Conservation (phyloP, 2,113 vertebrate species). For the Lasiurus cinereus region DNA sequence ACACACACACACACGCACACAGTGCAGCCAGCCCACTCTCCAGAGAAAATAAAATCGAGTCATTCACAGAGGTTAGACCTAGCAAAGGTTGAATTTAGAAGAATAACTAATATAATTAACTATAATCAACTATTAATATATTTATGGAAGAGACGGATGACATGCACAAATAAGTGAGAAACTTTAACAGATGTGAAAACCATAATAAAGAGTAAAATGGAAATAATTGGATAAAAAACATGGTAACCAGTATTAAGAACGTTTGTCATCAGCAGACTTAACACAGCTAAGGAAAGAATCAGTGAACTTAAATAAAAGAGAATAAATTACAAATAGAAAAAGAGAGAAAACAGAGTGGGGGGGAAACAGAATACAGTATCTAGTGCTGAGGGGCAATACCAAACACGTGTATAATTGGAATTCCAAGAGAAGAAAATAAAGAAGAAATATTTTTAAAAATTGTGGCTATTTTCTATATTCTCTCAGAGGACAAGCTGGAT, state of each 20-base stretch:
- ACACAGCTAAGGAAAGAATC: background rate
- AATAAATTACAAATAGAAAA: background rate
- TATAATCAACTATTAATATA: background rate
- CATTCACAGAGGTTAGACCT: background rate
- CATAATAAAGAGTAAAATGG: background rate
- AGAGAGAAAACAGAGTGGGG: background rate
- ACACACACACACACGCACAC: background rate
- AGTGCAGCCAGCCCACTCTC: background rate
- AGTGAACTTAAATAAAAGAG: background rate
- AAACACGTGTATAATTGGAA: background rate
- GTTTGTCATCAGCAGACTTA: background rate
- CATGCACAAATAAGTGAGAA: background rate
- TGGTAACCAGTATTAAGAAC: background rate
- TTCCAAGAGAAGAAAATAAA: background rate
- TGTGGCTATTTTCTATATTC: background rate
- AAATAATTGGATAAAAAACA: background rate
- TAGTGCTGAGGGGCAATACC: background rate
- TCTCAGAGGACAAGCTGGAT: background rate
- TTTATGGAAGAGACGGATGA: background rate
- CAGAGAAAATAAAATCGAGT: background rate
- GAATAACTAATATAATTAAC: background rate
- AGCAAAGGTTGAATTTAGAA: background rate
- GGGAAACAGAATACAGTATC: background rate
- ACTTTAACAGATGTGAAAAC: background rate
- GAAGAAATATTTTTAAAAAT: background rate